Percentiles rank a stretch among this genome's conserved stretches.
Evolutionary conservation across 2,797 vertebrate species (phyloP).

Genomic region (Sebastes iracundus): DNA sequence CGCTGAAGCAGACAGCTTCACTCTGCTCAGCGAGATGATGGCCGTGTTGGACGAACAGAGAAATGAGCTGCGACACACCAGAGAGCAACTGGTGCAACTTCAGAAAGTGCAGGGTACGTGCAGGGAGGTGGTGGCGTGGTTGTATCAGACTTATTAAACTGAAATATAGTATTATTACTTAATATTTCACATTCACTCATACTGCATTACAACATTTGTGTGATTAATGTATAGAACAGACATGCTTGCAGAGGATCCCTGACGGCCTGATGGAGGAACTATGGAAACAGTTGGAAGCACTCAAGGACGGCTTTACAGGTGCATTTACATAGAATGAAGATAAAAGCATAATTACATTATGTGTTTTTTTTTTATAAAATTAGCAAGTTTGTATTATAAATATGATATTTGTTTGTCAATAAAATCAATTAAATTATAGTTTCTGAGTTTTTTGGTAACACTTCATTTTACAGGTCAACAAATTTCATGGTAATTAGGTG

Average conservation of each 20-base stretch:
- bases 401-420: background rate
- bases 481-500: no score
- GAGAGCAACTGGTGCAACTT: constrained; percentile 29
- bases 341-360: background rate
- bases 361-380: background rate
- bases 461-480: background rate
- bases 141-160: background rate
- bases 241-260: rapidly evolving
- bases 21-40: constrained; percentile 36
- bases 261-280: background rate
- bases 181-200: background rate
- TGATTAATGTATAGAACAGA: background rate
- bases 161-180: background rate
- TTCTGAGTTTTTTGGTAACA: background rate
- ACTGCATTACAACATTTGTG: background rate
- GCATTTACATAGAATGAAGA: background rate
- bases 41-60: constrained; percentile 34
- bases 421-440: background rate
- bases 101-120: constrained; percentile 4
- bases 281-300: background rate
- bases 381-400: background rate
- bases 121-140: background rate
- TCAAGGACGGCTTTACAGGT: constrained; percentile 30
- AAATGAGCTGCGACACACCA: constrained; percentile 38
- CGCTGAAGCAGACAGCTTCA: constrained; percentile 10